A percentile compares a stretch with the other conserved stretches of the same genome.
Conservation (phyloP, 2,113 vertebrate species). For the Eudyptes chrysolophus region DNA sequence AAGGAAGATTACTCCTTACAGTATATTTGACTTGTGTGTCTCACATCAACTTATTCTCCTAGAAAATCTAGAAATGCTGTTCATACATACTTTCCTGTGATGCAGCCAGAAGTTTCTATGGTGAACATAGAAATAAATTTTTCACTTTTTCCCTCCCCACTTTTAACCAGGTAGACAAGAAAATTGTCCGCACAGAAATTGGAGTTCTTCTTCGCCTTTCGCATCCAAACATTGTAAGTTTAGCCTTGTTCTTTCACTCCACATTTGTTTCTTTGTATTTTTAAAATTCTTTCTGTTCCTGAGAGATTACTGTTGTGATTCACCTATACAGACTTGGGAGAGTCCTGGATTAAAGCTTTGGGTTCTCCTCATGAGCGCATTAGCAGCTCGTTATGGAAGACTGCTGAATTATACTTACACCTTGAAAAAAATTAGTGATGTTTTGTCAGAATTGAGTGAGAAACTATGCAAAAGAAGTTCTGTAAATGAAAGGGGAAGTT, state of each 20-base stretch:
- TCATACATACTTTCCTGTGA: neutral
- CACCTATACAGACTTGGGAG: neutral
- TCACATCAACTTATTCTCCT: neutral
- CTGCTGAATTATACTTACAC: neutral
- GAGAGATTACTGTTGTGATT: neutral
- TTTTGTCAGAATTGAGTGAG: neutral
- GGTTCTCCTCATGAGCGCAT: accelerated
- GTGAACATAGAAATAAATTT: neutral
- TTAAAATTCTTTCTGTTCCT: neutral
- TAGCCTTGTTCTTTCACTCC: neutral
- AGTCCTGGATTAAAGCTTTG: neutral
- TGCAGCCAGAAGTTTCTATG: neutral
- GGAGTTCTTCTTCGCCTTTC: slow-evolving; percentile 88
- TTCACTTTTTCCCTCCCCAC: neutral
- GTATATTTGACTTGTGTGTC: neutral
- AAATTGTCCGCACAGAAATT: slow-evolving; percentile 89
- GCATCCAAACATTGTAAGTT: slow-evolving; percentile 90
- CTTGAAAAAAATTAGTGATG: neutral
- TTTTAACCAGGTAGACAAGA: slow-evolving; percentile 87
- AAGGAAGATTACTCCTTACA: neutral
- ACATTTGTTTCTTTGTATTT: neutral
- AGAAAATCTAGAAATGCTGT: neutral
- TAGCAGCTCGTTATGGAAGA: neutral
- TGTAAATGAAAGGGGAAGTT: neutral
- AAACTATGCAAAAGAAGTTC: neutral